Evolutionary conservation across 2,113 vertebrate species (phyloP), one percentile per base, ranked within the genome.

Genomic region (Amblyornis subalaris): DNA sequence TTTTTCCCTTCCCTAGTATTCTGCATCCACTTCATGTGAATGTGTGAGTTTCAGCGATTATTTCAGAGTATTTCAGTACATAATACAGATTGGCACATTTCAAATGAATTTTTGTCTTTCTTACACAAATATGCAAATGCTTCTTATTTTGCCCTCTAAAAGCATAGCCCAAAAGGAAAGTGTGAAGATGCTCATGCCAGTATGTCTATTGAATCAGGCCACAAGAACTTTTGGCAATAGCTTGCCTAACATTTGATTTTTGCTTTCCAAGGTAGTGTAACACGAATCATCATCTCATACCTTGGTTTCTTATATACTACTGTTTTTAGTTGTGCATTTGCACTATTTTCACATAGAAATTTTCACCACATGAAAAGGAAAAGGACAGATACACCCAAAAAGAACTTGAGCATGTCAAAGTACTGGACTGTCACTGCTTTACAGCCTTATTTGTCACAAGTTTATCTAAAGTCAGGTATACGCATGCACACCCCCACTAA

Each of bases 401-500:
- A 82, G 22, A 80, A 83, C 12, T 12, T 42, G 7, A 28, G 0
- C 44, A 51, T 2, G 9, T 38, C 9, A 19, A 73, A 83, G 7
- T 35, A 70, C 17, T 42, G 10, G 23, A 66, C 19, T 71, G 15
- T 13, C 14, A 50, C 6, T 23, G 7, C 13, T 83, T 74, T 13
- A 33, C 3, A 40, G 25, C 28, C 23, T 51, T 45, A 33, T 54
- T 70, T 62, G 13, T 31, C 50, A 22, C 15, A 67, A 24, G 14
- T 33, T 71, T 54, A 58, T 64, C 23, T 26, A 55, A 42, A 70
- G 58, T 42, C n/a, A 53, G 3, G 8, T 50, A 47, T 10, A 75
- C 2, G 72, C 5, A 57, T 2, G 3, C 36, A 64, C 7, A 47
- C 1, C 7, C 28, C 40, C 14, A 42, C 0, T 0, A 88, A 58